Percentiles rank a stretch among this genome's conserved stretches.
Conservation (phyloP, 2,113 vertebrate species). For the Gyps fulvus region DNA sequence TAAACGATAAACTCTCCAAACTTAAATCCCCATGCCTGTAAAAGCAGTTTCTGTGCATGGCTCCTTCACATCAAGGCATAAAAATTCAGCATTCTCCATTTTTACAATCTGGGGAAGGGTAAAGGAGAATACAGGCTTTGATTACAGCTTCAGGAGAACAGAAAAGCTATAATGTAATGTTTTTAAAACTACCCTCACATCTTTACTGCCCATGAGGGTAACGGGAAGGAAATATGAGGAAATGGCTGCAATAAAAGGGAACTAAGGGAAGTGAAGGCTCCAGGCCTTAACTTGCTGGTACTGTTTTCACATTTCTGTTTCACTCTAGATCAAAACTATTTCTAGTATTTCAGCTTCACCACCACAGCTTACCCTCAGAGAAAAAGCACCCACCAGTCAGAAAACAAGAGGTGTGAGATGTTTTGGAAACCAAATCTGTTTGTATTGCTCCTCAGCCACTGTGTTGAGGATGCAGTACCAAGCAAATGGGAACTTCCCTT, state of each 20-base stretch:
- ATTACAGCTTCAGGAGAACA: background rate
- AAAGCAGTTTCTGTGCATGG: background rate
- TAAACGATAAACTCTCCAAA: background rate
- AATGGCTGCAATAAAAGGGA: background rate
- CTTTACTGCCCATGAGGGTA: background rate
- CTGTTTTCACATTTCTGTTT: background rate
- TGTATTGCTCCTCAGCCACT: background rate
- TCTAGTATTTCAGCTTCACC: background rate
- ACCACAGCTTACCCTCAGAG: background rate
- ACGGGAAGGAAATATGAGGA: background rate
- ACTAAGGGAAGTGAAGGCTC: background rate
- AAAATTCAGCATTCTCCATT: background rate
- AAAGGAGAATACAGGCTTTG: background rate
- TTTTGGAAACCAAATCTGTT: background rate
- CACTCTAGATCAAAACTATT: background rate
- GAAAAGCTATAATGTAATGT: background rate
- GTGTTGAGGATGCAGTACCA: rapidly evolving
- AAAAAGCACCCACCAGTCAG: background rate
- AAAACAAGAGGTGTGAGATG: background rate
- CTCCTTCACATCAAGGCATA: background rate
- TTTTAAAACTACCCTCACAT: background rate
- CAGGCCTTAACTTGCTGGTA: background rate
- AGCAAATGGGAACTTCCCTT: background rate
- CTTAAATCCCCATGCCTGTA: background rate
- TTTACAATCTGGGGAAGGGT: background rate